Base-by-base conservation (phyloP, 2,113 vertebrate genomes). In the Macheiramphus alcinus region DNA sequence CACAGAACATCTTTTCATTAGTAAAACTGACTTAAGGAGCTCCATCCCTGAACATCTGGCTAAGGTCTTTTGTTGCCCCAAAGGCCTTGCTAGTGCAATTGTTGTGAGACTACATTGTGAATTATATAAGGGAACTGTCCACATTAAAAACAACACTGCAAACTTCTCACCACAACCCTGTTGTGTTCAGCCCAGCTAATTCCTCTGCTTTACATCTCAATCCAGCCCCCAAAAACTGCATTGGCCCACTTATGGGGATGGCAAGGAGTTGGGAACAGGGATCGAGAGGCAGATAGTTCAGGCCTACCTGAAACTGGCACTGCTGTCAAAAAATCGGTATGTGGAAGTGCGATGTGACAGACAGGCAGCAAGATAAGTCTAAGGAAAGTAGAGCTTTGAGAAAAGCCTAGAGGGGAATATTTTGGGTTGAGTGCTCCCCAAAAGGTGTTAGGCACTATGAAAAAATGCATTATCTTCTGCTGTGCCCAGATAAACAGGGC, bases 271-370 rank as follows among this genome's bases (percentile, higher is more conserved):
- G 20, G n/a, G 19, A 53, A 48, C 25, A 40, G 23, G 47, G 20
- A 72, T 75, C 13, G 22, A 66, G 50, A 86, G 34, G 16, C 7
- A 76, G 42, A 42, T 21, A 88, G 4, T 76, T 75, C 25, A 88
- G 22, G 7, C 11, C 43, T 16, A 56, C 11, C 8, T 19, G 6
- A 67, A 95, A 45, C 13, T 52, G 40, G 13, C 31, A 50, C 9
- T 36, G 26, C 6, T 52, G 40, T 50, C 34, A 62, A 92, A 80
- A 95, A 84, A 56, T 3, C 14, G 9, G 18, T 76, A 50, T 14
- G 7, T 10, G 3, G 9, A 80, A 61, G 20, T 31, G 20, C 0
- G 0, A 38, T 47, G 38, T n/a, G 45, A 87, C 22, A 75, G 10
- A 76, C 19, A 70, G n/a, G 7, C 11, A 62, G 61, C 5, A 78